These are phyloP conservation scores for Doryteuthis pealeii DNA, from an alignment of 1,140 invertebrate species.

Conservation along the genomic window DNA sequence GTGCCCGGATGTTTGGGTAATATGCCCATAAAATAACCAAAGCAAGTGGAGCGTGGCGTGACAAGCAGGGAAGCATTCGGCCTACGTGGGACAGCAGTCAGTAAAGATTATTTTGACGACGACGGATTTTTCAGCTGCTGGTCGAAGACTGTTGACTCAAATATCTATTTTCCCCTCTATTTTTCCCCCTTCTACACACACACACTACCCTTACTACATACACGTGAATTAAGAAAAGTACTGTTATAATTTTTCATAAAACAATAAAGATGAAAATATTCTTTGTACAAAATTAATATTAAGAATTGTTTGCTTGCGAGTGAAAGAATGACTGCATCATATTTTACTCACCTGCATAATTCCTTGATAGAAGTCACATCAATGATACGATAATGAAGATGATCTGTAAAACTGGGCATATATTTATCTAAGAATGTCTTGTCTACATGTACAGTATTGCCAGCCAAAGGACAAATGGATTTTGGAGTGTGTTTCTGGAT, in stretches of 20 bases:
- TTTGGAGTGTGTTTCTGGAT: slow-evolving; percentile 70
- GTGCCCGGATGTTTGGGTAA: too few species aligned
- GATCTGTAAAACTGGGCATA: slow-evolving; percentile 64
- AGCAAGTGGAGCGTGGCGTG: too few species aligned
- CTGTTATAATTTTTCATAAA: background rate
- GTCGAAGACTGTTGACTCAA: too few species aligned
- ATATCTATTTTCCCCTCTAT: too few species aligned
- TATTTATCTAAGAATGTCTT: slow-evolving; percentile 55
- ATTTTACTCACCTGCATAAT: slow-evolving; percentile 65
- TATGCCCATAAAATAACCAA: too few species aligned
- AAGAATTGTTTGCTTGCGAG: background rate
- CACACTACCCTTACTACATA: background rate
- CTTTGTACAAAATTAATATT: background rate
- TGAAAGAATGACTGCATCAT: background rate
- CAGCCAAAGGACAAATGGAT: slow-evolving; percentile 75
- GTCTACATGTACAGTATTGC: slow-evolving; percentile 88
- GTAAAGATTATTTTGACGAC: too few species aligned
- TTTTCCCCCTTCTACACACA: too few species aligned
- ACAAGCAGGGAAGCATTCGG: too few species aligned
- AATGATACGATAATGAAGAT: slow-evolving; percentile 90
- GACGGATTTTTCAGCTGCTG: too few species aligned
- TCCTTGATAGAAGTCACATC: slow-evolving; percentile 93
- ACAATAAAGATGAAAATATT: background rate
- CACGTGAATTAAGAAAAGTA: background rate
- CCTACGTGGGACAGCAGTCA: too few species aligned